phyloP scores from a whole-genome alignment of 1,140 invertebrate genomes.

The Kradibia gibbosae region DNA sequence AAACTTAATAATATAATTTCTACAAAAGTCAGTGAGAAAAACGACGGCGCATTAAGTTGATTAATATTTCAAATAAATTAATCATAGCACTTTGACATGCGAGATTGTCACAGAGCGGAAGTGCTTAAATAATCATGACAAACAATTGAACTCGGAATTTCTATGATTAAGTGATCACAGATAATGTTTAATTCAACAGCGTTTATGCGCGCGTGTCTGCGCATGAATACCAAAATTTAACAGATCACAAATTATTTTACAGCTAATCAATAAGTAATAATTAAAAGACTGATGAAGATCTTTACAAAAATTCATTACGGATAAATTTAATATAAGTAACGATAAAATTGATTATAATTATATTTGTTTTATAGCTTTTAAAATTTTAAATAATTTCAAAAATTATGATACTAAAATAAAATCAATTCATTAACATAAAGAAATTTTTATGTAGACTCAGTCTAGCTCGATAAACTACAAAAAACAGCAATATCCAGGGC shows the following conservation, averaged over 20 bases:
- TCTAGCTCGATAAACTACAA: too few relatives aligned
- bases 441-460: too few relatives aligned
- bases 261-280: not conserved
- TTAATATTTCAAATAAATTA: conserved; percentile 37
- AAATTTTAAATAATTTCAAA: not conserved
- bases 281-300: not conserved
- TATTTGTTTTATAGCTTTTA: not conserved
- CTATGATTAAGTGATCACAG: conserved; percentile 36
- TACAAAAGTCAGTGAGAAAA: not conserved
- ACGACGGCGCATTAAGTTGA: conserved; percentile 16
- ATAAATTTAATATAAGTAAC: not conserved
- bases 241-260: conserved; percentile 29
- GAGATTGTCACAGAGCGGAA: conserved; percentile 34
- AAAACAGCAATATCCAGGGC: too few relatives aligned
- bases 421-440: too few relatives aligned
- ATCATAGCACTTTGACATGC: conserved; percentile 6
- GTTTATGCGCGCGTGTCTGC: too few relatives aligned
- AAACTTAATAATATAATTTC: not conserved
- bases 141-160: conserved; percentile 37
- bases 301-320: conserved; percentile 1
- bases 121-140: conserved; percentile 33
- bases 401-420: not conserved
- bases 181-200: conserved; percentile 6
- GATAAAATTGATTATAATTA: not conserved
- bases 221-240: not conserved